phyloP scores from a whole-genome alignment of 2,888 invertebrate genomes.

The Poecilus cupreus region DNA sequence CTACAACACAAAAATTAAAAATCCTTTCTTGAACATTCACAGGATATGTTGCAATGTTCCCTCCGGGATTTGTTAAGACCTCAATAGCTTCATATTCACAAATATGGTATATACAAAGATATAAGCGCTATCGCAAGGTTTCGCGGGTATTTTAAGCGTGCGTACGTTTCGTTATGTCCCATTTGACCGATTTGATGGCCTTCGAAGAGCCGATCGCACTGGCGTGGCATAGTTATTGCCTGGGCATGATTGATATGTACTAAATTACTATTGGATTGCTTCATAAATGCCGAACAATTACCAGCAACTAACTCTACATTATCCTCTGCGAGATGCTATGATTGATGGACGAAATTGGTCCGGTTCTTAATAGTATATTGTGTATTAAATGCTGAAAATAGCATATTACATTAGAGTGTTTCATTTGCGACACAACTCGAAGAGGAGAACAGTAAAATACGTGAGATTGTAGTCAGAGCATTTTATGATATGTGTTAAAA shows the following conservation, averaged over 20 bases:
- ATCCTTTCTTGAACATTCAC: neutral
- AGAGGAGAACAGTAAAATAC: neutral
- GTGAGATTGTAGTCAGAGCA: too few species aligned
- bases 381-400: neutral
- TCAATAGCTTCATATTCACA: neutral
- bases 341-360: conserved; percentile 19
- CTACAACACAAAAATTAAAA: too few species aligned
- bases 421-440: too few species aligned
- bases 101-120: neutral
- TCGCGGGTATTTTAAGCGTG: neutral
- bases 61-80: neutral
- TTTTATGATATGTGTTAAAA: too few species aligned
- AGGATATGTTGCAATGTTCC: neutral
- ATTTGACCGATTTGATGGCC: conserved; percentile 36
- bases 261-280: conserved; percentile 36
- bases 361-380: neutral
- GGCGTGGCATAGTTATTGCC: conserved; percentile 35
- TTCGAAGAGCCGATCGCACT: conserved; percentile 9
- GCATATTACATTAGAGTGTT: too few species aligned
- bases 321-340: neutral
- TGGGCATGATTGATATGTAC: conserved; percentile 40
- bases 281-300: conserved; percentile 41
- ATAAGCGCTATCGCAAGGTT: neutral
- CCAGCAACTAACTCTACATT: conserved; percentile 15
- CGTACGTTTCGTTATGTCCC: neutral